Base-by-base conservation (phyloP, 2,888 invertebrate genomes). In the Stomorhina lunata region DNA sequence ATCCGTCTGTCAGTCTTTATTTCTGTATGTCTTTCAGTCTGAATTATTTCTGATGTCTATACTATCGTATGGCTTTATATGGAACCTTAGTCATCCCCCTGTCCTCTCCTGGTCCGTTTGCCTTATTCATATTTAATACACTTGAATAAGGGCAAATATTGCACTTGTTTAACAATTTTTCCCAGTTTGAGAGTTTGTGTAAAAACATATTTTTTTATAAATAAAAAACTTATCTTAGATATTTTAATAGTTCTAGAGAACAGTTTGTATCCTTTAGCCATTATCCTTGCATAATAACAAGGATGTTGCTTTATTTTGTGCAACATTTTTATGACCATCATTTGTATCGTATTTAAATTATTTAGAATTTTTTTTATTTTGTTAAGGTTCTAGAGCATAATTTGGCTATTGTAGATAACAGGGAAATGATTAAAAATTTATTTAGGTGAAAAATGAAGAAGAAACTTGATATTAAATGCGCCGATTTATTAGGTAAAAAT, bases 211-310 rank as follows among this genome's bases (percentile, higher is more conserved):
- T 9, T 22, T 75, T 45, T 37, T 32, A 15, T 55, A 48, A 45
- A 71, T 29, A 17, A 37, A n/a, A 63, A 66, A 66, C 34, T 63
- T 71, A 72, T 57, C 48, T 10, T 6, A 72, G 71, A 72, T 50
- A 65, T 77, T 65, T 53, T 59, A 72, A 79, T 59, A 25, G 57
- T 40, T 57, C 4, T 9, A 48, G 69, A 40, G 25, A 50, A 59
- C 40, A 75, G 53, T 53, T 77, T 68, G 17, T 77, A 61, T 77
- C 69, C 77, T 66, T 78, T 53, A 34, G 55, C 71, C 61, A 53
- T 53, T 78, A 71, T 78, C 45, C 69, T 63, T 53, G 69, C 45
- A 78, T 55, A 55, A 65, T 59, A 57, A 48, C 59, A 29, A 53
- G 27, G 37, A 55, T 15, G 9, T 66, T 20, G 20, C 2, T n/a